Base-by-base conservation (phyloP, 2,113 vertebrate genomes). In the Ceyx margarethae region DNA sequence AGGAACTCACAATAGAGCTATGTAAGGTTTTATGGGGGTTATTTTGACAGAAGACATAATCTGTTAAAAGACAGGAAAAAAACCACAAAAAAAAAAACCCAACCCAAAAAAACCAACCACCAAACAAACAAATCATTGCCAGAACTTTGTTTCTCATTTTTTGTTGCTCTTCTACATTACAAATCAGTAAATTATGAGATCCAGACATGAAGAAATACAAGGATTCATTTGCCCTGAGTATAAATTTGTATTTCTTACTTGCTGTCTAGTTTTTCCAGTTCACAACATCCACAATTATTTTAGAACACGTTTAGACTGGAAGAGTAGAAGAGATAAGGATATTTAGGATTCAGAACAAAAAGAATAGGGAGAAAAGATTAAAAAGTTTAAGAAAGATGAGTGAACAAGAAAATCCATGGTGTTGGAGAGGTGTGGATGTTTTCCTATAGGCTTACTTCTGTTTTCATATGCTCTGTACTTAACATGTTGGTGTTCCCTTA, bases 101-200 rank as follows among this genome's bases (percentile, higher is more conserved):
- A 6, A 15, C 10, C 37, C 37, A 22, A 8, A 50, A 33, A 46
- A 23, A 7, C 33, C 33, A 8, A 16, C 42, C 25, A 50, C 48
- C 11, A 50, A 50, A 50, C 26, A 15, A 31, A 7, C 61, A 45
- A 65, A 50, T 22, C 9, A 64, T 10, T 50, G 42, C 66, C 71
- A 87, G 51, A 80, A 80, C 53, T 85, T 96, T 85, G 31, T 57
- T 85, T 91, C 60, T 85, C 76, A 66, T 89, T 93, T 71, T 71
- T 65, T 3, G 0, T 37, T 81, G 35, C 17, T 78, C 48, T 83
- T 80, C 85, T 68, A 22, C 54, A 73, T 74, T 82, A 67, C 35
- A 85, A 92, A 80, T 46, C 31, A 89, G 7, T 22, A 87, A 69
- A 89, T 90, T 2, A 87, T 68, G 84, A 93, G 90, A 87, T 54